Conservation (phyloP, 1,140 invertebrate species). For the Caenorhabditis brenneri region DNA sequence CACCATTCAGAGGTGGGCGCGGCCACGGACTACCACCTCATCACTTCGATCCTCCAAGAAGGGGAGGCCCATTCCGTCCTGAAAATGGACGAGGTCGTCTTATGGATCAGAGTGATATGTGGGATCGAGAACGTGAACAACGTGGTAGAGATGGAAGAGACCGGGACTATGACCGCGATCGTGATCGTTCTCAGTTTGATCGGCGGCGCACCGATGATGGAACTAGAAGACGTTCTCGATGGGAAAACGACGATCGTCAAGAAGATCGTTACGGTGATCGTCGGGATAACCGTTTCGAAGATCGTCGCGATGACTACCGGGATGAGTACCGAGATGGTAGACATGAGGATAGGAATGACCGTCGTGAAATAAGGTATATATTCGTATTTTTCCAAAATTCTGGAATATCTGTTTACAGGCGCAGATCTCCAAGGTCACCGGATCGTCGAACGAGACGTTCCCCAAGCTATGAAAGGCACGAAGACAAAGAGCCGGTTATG, state of each 20-base stretch:
- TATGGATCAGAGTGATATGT: background rate
- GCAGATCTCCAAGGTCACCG: background rate
- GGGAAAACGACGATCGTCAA: background rate
- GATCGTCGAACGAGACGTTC: background rate
- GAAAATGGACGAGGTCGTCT: slow-evolving; percentile 15
- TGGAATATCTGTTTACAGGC: background rate
- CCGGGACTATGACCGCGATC: background rate
- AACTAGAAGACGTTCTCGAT: slow-evolving; percentile 3
- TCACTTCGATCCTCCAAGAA: background rate
- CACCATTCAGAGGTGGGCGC: background rate
- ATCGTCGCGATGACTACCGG: no score
- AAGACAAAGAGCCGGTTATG: background rate
- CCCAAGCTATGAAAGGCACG: background rate
- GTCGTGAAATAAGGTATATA: background rate
- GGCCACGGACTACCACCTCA: background rate
- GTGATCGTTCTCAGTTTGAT: slow-evolving; percentile 20
- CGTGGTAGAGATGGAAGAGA: background rate
- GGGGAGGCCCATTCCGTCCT: background rate
- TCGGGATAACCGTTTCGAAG: background rate
- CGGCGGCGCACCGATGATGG: background rate
- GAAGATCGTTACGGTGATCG: background rate
- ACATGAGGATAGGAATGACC: background rate
- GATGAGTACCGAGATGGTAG: no score
- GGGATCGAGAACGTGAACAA: background rate
- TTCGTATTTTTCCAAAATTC: background rate